Evolutionary conservation across 2,888 invertebrate species (phyloP).

Genomic region (Aphodius granarius): DNA sequence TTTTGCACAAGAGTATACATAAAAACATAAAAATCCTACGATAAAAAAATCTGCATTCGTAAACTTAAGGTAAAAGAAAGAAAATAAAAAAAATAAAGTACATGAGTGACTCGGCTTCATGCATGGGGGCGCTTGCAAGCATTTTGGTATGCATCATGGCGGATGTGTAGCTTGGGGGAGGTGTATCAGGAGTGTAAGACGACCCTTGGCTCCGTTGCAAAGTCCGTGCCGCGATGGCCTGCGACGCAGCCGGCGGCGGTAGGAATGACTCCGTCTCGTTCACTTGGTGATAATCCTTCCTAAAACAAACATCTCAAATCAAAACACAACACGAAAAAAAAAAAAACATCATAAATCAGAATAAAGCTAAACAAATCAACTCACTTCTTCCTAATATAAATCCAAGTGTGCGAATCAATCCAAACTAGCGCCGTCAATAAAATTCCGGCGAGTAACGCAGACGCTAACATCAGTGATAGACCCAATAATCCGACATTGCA

Average conservation of each 20-base stretch:
- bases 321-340: not conserved
- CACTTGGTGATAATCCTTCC: slow-evolving; percentile 77
- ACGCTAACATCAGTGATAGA: slow-evolving; percentile 81
- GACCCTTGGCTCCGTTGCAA: slow-evolving; percentile 71
- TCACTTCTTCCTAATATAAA: slow-evolving; percentile 90
- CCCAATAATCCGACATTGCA: slow-evolving; percentile 85
- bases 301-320: slow-evolving; percentile 49
- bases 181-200: slow-evolving; percentile 63
- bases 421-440: slow-evolving; percentile 90
- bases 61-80: slow-evolving; percentile 2
- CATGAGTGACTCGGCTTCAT: slow-evolving; percentile 53
- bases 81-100: slow-evolving; percentile 41
- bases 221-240: slow-evolving; percentile 65
- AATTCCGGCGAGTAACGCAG: slow-evolving; percentile 84
- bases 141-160: slow-evolving; percentile 58
- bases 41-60: too few species aligned
- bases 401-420: slow-evolving; percentile 96
- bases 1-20: too few species aligned
- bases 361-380: slow-evolving; percentile 32
- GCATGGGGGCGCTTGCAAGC: slow-evolving; percentile 51
- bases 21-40: too few species aligned
- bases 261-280: slow-evolving; percentile 85
- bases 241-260: slow-evolving; percentile 62
- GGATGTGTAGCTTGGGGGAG: slow-evolving; percentile 64
- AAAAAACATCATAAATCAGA: not conserved